Conservation (phyloP, 1,140 invertebrate species). For the Copidosoma floridanum region DNA sequence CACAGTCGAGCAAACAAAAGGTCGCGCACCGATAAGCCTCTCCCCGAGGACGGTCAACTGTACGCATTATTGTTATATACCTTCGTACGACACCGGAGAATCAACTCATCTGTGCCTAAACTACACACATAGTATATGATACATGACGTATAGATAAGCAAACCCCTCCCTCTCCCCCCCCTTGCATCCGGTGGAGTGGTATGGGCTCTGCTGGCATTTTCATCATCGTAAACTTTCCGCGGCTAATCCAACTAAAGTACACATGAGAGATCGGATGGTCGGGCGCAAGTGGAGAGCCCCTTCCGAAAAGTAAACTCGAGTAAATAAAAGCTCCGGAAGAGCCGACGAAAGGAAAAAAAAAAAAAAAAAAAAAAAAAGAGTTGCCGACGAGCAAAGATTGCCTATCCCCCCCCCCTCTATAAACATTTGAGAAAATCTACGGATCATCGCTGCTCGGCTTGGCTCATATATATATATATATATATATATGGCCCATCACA, state of each 20-base stretch:
- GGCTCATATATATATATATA: constrained; percentile 3
- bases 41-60: no score
- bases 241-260: constrained; percentile 18
- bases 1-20: constrained; percentile 14
- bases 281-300: constrained; percentile 4
- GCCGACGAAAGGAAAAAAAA: background rate
- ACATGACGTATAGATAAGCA: no score
- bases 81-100: no score
- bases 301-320: constrained; percentile 29
- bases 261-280: no score
- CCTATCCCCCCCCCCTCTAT: constrained; percentile 7
- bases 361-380: constrained; percentile 22
- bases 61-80: no score
- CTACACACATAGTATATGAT: no score
- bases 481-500: background rate
- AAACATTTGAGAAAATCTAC: constrained; percentile 27
- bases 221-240: constrained; percentile 17
- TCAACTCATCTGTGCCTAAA: no score
- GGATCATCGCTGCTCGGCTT: constrained; percentile 17
- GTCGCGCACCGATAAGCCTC: background rate
- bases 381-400: background rate
- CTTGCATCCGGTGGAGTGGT: background rate
- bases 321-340: constrained; percentile 13
- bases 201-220: constrained; percentile 21
- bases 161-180: constrained; percentile 9